These are phyloP conservation scores for Telenomus remus DNA, from an alignment of 1,140 invertebrate genomes.

Conservation along the genomic window DNA sequence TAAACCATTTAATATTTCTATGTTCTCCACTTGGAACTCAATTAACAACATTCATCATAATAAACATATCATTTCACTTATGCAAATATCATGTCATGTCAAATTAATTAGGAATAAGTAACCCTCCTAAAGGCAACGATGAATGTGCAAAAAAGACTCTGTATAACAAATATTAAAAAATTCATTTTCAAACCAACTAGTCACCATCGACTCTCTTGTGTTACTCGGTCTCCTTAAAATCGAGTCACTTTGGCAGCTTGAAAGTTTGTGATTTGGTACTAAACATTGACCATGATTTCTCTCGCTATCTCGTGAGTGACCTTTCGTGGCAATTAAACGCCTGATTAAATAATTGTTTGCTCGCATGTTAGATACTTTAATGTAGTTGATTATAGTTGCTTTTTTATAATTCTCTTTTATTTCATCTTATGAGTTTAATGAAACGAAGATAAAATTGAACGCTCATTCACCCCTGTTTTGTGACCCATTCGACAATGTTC, in stretches of 20 bases:
- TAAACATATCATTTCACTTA: too few species aligned
- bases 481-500: too few species aligned
- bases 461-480: neutral
- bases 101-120: too few species aligned
- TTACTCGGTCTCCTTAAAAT: constrained; percentile 52
- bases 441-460: neutral
- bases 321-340: constrained; percentile 71
- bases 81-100: too few species aligned
- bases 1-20: constrained; percentile 17
- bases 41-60: too few species aligned
- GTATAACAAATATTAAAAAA: neutral
- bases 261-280: constrained; percentile 60
- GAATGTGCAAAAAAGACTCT: too few species aligned
- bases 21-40: neutral
- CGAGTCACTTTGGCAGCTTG: constrained; percentile 60
- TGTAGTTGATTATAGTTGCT: constrained; percentile 25
- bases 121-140: too few species aligned
- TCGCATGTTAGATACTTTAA: constrained; percentile 36
- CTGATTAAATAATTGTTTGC: constrained; percentile 58
- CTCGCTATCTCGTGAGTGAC: constrained; percentile 70
- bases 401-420: constrained; percentile 16
- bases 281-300: constrained; percentile 60
- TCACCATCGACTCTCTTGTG: constrained; percentile 22
- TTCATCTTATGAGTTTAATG: neutral
- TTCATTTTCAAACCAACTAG: neutral